Percentiles rank a stretch among this genome's conserved stretches.
These are phyloP conservation scores for Eupithecia abbreviata DNA, from an alignment of 2,888 invertebrate species.

Conservation along the genomic window DNA sequence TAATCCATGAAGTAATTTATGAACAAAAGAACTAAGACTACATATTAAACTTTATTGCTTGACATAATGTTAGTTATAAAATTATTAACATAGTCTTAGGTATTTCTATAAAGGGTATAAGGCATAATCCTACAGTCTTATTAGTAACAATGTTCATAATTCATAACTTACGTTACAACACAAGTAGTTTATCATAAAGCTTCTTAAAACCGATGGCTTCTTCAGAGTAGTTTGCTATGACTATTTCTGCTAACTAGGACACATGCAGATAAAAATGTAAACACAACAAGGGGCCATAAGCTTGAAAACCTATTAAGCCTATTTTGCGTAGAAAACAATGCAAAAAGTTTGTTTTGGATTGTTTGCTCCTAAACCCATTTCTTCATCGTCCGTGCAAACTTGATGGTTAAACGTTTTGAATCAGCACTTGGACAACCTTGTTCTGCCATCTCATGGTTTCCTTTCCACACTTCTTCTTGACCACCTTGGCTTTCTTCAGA, in stretches of 20 bases:
- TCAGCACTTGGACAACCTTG: conserved; percentile 33
- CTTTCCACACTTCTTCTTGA: conserved; percentile 24
- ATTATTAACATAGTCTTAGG: background rate
- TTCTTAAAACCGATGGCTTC: background rate
- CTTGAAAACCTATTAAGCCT: background rate
- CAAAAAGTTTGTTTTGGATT: background rate
- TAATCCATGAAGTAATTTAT: conserved; percentile 17
- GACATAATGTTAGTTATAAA: background rate
- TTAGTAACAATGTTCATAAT: background rate
- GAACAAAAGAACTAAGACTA: conserved; percentile 15
- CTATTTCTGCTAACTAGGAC: background rate
- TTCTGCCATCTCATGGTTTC: conserved; percentile 32
- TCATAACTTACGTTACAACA: background rate
- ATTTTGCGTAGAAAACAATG: background rate
- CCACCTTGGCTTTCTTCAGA: conserved; percentile 25
- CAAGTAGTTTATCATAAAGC: background rate
- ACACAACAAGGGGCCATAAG: background rate
- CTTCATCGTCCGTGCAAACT: background rate
- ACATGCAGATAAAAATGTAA: background rate
- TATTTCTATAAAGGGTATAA: background rate
- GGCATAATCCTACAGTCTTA: background rate
- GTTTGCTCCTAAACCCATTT: background rate
- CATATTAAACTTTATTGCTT: conserved; percentile 3
- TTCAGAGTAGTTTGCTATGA: background rate
- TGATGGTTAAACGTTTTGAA: conserved; percentile 17